These are phyloP conservation scores for Chaunax sp. DNA, from an alignment of 2,797 vertebrate genomes.

Conservation along the genomic window DNA sequence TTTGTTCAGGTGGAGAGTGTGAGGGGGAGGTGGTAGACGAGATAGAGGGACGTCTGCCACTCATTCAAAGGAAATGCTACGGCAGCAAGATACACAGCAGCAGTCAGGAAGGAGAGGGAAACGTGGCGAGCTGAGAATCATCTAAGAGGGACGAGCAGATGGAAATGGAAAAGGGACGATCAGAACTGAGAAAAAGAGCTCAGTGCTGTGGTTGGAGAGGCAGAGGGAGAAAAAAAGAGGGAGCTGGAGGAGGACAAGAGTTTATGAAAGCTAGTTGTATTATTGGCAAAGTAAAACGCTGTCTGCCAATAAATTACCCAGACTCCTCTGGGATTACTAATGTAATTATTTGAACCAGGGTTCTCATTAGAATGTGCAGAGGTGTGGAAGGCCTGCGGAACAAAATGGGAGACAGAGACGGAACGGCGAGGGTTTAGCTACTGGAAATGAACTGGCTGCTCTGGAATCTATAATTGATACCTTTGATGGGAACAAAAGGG, in stretches of 20 bases:
- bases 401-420: constrained; percentile 61
- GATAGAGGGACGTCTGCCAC: constrained; percentile 55
- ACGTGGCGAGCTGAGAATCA: constrained; percentile 34
- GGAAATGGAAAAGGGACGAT: constrained; percentile 50
- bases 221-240: constrained; percentile 39
- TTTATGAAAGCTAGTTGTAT: constrained; percentile 69
- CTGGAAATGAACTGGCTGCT: constrained; percentile 77
- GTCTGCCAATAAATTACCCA: constrained; percentile 76
- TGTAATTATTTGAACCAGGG: constrained; percentile 85
- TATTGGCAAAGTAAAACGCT: constrained; percentile 78
- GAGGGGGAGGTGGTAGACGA: constrained; percentile 63
- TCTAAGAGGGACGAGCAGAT: constrained; percentile 47
- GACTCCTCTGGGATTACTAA: constrained; percentile 81
- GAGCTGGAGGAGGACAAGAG: constrained; percentile 33
- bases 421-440: constrained; percentile 62
- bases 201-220: constrained; percentile 33
- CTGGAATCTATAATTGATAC: constrained; percentile 75
- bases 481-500: constrained; percentile 72
- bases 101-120: constrained; percentile 30
- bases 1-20: constrained; percentile 56
- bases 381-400: constrained; percentile 74
- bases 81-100: constrained; percentile 19
- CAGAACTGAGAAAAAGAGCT: no score
- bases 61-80: constrained; percentile 49
- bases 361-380: constrained; percentile 84